Base-by-base conservation (phyloP, 2,888 invertebrate genomes). In the Dolomedes plantarius region DNA sequence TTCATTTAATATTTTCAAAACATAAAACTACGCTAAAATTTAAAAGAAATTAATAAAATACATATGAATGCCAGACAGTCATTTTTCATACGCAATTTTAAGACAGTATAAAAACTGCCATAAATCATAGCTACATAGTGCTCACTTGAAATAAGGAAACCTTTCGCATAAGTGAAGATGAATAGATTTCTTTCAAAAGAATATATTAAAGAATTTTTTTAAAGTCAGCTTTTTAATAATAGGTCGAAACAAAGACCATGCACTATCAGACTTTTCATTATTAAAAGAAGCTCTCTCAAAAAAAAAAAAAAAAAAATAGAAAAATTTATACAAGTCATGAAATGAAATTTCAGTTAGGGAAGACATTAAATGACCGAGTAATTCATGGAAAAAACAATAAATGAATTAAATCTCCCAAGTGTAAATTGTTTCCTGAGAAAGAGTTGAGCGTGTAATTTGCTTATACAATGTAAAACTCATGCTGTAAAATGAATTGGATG, bases 401-500 rank as follows among this genome's bases (percentile, higher is more conserved):
- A 71, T 77, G 23, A 50, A 50, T 23, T 50, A 41, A 46, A 76
- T 27, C 23, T 31, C 28, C n/a, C 62, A 76, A 19, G 39, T 79
- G 64, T 36, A 62, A 78, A 78, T 23, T 56, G 27, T 56, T 77
- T 65, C 46, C 32, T 28, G 31, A 23, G 46, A 31, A 36, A 41
- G 71, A 71, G 28, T 36, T 19, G 31, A 72, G 28, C 64, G 46
- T 72, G 71, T 79, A 71, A 79, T 79, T 79, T 79, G 71, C 50
- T 79, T 79, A 32, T 23, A 62, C 62, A 62, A 79, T 71, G 71
- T 39, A 69, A 65, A 73, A 73, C 28, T 27, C 68, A 32, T 36
- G 68, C 68, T 69, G 69, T 50, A 73, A 80, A 80, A 80, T 73
- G 73, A 80, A 73, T 80, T 80, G 80, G 80, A 80, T 64, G 65